Conservation (phyloP, 2,797 vertebrate species). For the Coranthus polyacanthus region DNA sequence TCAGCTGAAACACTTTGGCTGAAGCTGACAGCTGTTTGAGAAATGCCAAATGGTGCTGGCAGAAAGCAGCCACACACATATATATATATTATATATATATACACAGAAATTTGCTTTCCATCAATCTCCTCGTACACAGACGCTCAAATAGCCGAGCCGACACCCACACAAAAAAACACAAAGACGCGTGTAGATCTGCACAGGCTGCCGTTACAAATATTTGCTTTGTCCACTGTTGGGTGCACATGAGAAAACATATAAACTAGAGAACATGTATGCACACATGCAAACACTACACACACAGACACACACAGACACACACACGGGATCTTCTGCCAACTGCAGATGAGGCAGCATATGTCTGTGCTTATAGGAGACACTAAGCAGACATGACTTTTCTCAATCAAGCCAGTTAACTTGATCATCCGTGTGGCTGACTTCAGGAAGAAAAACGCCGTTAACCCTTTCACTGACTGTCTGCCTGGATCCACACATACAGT, state of each 20-base stretch:
- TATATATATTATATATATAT: slow-evolving; percentile 5
- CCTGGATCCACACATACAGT: background rate
- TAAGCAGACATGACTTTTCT: slow-evolving; percentile 64
- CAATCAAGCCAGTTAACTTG: slow-evolving; percentile 62
- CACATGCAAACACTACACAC: no score
- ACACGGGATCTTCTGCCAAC: no score
- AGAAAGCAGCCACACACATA: slow-evolving; percentile 30
- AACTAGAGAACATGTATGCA: background rate
- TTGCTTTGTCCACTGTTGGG: slow-evolving; percentile 2
- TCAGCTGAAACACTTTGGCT: slow-evolving; percentile 74
- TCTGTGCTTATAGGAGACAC: slow-evolving; percentile 56
- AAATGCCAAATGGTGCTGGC: slow-evolving; percentile 61
- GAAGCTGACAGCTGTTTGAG: slow-evolving; percentile 75
- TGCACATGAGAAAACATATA: slow-evolving; percentile 32
- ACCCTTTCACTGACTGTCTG: slow-evolving; percentile 25
- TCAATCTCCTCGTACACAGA: background rate
- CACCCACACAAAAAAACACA: background rate
- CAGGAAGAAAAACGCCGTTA: no score
- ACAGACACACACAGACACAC: no score
- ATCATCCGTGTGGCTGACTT: no score
- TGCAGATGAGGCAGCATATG: slow-evolving; percentile 56
- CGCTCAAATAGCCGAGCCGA: background rate
- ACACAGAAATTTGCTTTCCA: background rate
- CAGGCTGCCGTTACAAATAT: slow-evolving; percentile 25
- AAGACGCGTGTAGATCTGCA: no score